Base-by-base conservation (phyloP, 2,888 invertebrate species). In the Ganaspis brasiliensis region DNA sequence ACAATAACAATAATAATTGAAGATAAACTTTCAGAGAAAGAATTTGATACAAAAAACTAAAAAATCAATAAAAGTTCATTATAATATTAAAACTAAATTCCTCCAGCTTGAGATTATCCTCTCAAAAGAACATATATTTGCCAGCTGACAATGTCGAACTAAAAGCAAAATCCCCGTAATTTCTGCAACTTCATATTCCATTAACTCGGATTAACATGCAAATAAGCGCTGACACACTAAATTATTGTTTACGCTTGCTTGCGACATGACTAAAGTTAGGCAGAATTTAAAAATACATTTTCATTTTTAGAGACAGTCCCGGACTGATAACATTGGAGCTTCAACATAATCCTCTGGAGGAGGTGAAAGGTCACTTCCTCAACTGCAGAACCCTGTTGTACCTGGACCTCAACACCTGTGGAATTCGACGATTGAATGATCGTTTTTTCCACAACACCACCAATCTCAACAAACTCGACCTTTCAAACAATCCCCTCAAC, bases 311-410 rank as follows among this genome's bases (percentile, higher is more conserved):
- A 85, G 95, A 95, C 87, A 94, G 94, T 67, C 94, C 94, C 5
- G 95, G 95, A 19, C 92, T 96, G 73, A 93, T 95, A 74, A 94
- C 95, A 75, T 92, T 96, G 83, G 95, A 95, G 87, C 92, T 96
- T 5, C 95, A 95, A 88, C 94, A 94, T 84, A 96, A 96, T 87
- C 95, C 94, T 0, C 89, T 95, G 79, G 92, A 92, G 75, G 89
- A 92, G 73, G 93, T 95, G 2, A 93, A 94, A n/a, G 95, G 94
- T 4, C 93, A 94, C 2, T 95, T 96, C 86, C 89, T 96, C 31
- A 92, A 94, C 74, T 95, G 95, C 49, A 92, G 93, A 77, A 94
- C 95, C 0, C 92, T 96, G 70, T 93, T 95, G 82, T 95, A 94
- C 86, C 92, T 96, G 78, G 95, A 95, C 88, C 92, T 95, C 84